A percentile compares a stretch with the other conserved stretches of the same genome.
phyloP scores from a whole-genome alignment of 1,140 invertebrate species.

The Drosophila lowei region DNA sequence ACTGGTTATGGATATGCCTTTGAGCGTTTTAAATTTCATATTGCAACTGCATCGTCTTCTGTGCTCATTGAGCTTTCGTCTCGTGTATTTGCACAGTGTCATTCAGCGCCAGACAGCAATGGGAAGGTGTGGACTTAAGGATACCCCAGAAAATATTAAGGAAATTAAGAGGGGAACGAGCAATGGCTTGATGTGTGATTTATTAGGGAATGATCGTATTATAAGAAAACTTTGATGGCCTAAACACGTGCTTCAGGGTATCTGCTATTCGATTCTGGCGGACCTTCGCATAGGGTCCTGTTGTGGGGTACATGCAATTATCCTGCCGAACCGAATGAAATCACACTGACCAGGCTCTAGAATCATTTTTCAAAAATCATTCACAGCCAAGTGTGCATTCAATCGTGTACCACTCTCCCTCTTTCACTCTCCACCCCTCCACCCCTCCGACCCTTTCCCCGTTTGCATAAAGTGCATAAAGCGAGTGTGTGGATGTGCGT shows the following conservation, averaged over 20 bases:
- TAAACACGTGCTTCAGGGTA: neutral
- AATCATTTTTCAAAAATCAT: constrained; percentile 79
- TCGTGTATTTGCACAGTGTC: constrained; percentile 54
- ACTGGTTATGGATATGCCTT: constrained; percentile 80
- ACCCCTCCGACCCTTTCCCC: constrained; percentile 12
- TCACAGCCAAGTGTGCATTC: constrained; percentile 75
- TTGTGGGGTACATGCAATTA: constrained; percentile 68
- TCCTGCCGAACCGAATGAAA: constrained; percentile 69
- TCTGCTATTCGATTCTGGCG: neutral
- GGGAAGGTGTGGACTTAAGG: neutral
- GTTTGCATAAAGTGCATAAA: constrained; percentile 61
- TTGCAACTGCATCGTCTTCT: constrained; percentile 66
- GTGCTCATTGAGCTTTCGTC: constrained; percentile 40
- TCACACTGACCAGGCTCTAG: constrained; percentile 52
- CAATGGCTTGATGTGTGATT: neutral
- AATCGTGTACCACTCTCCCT: constrained; percentile 48
- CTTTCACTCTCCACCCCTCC: neutral
- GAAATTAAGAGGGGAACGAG: too few relatives aligned
- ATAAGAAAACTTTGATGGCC: too few relatives aligned
- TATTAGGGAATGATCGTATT: too few relatives aligned
- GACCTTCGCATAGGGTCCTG: constrained; percentile 11
- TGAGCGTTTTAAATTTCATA: constrained; percentile 82
- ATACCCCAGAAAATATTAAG: too few relatives aligned
- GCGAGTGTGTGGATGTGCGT: constrained; percentile 35
- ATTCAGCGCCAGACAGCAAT: constrained; percentile 25